Evolutionary conservation across 2,888 invertebrate genomes (phyloP).

Genomic region (Drosophila diplacantha): DNA sequence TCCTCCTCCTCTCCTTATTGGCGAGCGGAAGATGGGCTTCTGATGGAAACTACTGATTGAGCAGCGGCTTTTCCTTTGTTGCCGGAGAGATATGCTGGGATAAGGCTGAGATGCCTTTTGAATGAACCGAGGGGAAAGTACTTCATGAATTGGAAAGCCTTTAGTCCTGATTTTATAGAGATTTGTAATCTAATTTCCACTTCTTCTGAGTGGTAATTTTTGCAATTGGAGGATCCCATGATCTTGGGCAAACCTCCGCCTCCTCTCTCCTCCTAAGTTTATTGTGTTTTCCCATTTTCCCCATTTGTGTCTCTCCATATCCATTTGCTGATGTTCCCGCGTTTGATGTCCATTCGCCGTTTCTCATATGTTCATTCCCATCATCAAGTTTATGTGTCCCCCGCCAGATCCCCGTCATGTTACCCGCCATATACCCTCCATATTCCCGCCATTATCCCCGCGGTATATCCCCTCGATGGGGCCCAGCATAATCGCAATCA

Average conservation of each 20-base stretch:
- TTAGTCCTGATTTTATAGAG: background rate
- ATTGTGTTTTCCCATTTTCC: background rate
- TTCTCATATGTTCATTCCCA: slow-evolving; percentile 17
- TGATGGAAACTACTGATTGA: slow-evolving; percentile 39
- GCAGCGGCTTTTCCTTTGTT: slow-evolving; percentile 16
- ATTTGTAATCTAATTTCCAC: background rate
- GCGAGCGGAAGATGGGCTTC: slow-evolving; percentile 15
- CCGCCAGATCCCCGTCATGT: slow-evolving; percentile 1
- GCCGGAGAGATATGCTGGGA: slow-evolving; percentile 17
- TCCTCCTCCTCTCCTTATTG: slow-evolving; percentile 9
- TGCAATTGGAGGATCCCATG: background rate
- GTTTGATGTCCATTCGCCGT: slow-evolving; percentile 6
- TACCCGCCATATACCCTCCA: slow-evolving; percentile 1
- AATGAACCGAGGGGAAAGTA: slow-evolving; percentile 1
- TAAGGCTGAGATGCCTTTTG: slow-evolving; percentile 2
- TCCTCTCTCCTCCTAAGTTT: background rate
- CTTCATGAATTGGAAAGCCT: background rate
- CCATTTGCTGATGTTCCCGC: slow-evolving; percentile 16
- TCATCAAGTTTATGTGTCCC: slow-evolving; percentile 12
- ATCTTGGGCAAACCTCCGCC: background rate
- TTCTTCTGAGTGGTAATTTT: background rate
- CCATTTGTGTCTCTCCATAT: slow-evolving; percentile 2
- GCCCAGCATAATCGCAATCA: slow-evolving; percentile 71
- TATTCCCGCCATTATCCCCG: slow-evolving; percentile 12
- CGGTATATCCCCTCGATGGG: slow-evolving; percentile 14